Evolutionary conservation across 2,113 vertebrate genomes (phyloP), one percentile per base, ranked within the genome.

Genomic region (Hylia prasina): DNA sequence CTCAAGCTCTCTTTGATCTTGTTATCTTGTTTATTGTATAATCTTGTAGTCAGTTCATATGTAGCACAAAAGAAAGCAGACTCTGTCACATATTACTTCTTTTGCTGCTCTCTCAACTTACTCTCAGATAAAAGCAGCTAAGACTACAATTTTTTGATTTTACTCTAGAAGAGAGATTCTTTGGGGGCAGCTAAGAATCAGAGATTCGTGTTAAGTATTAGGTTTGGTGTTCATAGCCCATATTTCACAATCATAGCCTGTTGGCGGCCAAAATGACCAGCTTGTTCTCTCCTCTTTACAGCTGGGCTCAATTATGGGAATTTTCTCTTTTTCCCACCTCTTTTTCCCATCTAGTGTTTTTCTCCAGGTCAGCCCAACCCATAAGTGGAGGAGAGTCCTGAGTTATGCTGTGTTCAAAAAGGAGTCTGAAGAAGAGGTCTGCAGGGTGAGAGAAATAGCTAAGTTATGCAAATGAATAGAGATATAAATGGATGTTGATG

Each of bases 21-120:
- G 79, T 95, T 95, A 93, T 65, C 85, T 92, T 95, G 90, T 85
- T 96, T 94, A 96, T 87, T 95, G 19, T 80, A 80, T 96, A 93
- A 96, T 79, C 84, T 9, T 50, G 31, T 93, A 91, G 78, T 85
- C 81, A 53, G 91, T 82, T 96, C 65, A 79, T 37, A 87, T 79
- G 87, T 72, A 94, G 45, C 61, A 81, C 53, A 87, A 85, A 91
- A 89, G 77, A 92, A 92, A 95, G 53, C 80, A 96, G 87, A 45
- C 63, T 75, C 78, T 87, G 69, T 79, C 57, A 71, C n/a, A 65
- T 89, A 84, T 89, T 79, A 54, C 57, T 94, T 83, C 47, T 77
- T 90, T 91, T 84, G 37, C 23, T 82, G 35, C 22, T 71, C 20
- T 91, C n/a, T 78, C 33, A 71, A 10, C n/a, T 92, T 72, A 54